Evolutionary conservation across 2,113 vertebrate genomes (phyloP).

Genomic region (Proterorhinus semilunaris): DNA sequence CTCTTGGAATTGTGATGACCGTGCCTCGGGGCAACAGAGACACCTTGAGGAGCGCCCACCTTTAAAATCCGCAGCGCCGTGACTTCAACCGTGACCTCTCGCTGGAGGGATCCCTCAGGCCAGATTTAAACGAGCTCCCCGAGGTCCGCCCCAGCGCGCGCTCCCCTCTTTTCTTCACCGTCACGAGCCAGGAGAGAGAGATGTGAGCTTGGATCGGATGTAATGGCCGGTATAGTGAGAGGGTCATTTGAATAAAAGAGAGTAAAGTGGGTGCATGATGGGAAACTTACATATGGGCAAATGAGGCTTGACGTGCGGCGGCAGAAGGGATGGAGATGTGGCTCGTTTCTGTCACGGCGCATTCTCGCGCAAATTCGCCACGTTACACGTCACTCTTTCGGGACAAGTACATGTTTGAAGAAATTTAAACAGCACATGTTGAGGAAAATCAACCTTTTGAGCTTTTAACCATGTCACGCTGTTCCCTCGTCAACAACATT

Average conservation of each 20-base stretch:
- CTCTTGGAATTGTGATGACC: slow-evolving; percentile 79
- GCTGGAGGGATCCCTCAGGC: slow-evolving; percentile 81
- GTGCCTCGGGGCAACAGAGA: slow-evolving; percentile 79
- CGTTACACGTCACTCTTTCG: background rate
- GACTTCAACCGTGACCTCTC: slow-evolving; percentile 80
- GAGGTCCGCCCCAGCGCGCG: slow-evolving; percentile 74
- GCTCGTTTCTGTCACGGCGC: background rate
- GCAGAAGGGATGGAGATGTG: slow-evolving; percentile 15
- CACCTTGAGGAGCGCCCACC: slow-evolving; percentile 80
- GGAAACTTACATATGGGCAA: slow-evolving; percentile 48
- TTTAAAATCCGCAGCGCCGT: slow-evolving; percentile 76
- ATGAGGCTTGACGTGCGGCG: slow-evolving; percentile 49
- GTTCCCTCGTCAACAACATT: too few species aligned
- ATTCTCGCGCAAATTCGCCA: background rate
- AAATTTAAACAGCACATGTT: too few species aligned
- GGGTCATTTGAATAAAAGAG: slow-evolving; percentile 40
- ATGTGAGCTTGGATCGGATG: slow-evolving; percentile 42
- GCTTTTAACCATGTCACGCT: too few species aligned
- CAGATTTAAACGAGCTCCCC: slow-evolving; percentile 85
- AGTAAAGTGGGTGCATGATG: slow-evolving; percentile 50
- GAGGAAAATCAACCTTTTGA: too few species aligned
- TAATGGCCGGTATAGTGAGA: slow-evolving; percentile 44
- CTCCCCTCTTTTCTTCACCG: slow-evolving; percentile 48
- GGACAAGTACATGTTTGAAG: too few species aligned
- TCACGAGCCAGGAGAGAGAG: slow-evolving; percentile 49